Base-by-base conservation (phyloP, 2,113 vertebrate species). In the Cygnus buccinator region DNA sequence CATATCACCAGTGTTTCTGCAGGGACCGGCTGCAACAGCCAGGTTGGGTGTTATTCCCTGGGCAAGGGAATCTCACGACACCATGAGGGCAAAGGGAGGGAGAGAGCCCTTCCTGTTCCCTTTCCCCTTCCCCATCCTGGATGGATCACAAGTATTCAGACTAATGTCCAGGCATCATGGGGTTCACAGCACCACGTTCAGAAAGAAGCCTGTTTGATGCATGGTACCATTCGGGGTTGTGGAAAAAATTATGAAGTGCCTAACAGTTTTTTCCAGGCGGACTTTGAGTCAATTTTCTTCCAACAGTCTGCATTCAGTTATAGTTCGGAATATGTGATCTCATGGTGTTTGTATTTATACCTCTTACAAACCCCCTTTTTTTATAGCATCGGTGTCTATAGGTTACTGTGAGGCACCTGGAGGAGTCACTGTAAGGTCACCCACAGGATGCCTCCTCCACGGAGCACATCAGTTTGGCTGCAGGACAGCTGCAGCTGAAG, bases 291-390 rank as follows among this genome's bases (percentile, higher is more conserved):
- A 2, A 75, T 97, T 98, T 98, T 91, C 95, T 98, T 98, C 97
- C 98, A 98, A 98, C 68, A 97, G 93, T 95, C 98, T 97, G 97
- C 71, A 92, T 96, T 96, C 94, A 97, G 95, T 97, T 98, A 97
- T 52, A 93, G 61, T 83, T 91, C 0, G 96, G 98, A 98, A 98
- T 87, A 97, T 97, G 93, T 98, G 97, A 98, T 89, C 96, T 98
- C 98, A 98, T 95, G 46, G 78, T 97, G 95, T 98, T 98, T 98
- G 97, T 97, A 97, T 98, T 97, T 98, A 96, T 97, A 77, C 90
- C 68, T 66, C 82, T 95, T 82, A 95, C 95, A 97, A 97, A 97
- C 37, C 29, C n/a, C 26, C 63, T 80, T 50, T 97, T 97, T 97
- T 97, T 96, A 97, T 94, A 90, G 93, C 41, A 76, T 72, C 63